Base-by-base conservation (phyloP, 2,888 invertebrate genomes). In the Blomia tropicalis region DNA sequence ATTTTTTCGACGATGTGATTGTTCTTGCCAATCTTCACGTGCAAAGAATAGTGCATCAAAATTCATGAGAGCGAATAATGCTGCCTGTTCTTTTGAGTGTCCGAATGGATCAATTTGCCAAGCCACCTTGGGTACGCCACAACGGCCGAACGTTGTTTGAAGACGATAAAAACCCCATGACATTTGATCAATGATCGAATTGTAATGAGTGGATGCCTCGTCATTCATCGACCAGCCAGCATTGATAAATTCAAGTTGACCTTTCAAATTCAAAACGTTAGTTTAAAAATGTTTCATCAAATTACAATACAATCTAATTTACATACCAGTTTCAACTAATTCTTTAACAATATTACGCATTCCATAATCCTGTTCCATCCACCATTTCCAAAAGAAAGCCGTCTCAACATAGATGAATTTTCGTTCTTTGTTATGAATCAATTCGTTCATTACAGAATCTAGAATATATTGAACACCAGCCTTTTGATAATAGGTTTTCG, bases 391-490 rank as follows among this genome's bases (percentile, higher is more conserved):
- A 83, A 90, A 83, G 75, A 83, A 90, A 0, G 87, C 84, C 0
- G 87, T 84, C 71, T 90, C 89, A 2, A 88, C 87, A 71, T 88
- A 90, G 60, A 91, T 87, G 71, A 91, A 79, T 66, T 75, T 70
- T 62, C 75, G 71, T 2, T 68, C 67, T 0, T 84, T 81, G 71
- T 91, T 81, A 64, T 79, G 79, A 70, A 80, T 73, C 3, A 93
- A 74, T 44, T 84, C 83, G 22, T 80, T 77, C 3, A 90, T 75
- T 0, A 91, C 90, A 0, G 87, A 85, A 71, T 91, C 88, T 59
- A 93, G 73, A 56, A 92, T 90, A 70, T 87, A 88, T 71, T 90
- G 87, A 0, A 93, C 92, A 0, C 87, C 89, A 1, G 86, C 87
- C 56, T 79, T 79, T 70, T 86, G 86, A 2, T 84, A 53, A 25